Base-by-base conservation (phyloP, 2,888 invertebrate species). In the Hemaris fuciformis region DNA sequence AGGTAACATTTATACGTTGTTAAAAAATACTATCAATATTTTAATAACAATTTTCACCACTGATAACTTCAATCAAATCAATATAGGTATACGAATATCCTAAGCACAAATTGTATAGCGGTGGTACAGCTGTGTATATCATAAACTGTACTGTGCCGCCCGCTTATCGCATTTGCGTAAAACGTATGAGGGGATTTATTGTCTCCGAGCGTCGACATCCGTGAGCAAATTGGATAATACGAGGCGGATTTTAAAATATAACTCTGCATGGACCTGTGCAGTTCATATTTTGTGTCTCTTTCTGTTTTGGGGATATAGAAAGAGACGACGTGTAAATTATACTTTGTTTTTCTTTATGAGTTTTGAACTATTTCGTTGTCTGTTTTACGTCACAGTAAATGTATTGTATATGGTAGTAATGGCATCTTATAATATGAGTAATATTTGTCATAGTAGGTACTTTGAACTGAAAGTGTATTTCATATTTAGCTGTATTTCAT, bases 161-260 rank as follows among this genome's bases (percentile, higher is more conserved):
- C 64, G 20, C 45, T 6, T 64, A 61, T 68, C 53, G 61, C 64
- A 71, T 72, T 72, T 66, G 67, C 65, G 66, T 67, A 66, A 71
- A 74, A 70, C 74, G 72, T 70, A 62, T 75, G 70, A 73, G 75
- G 77, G 81, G 78, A 74, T 77, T 75, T 73, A 73, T 73, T 73
- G 72, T 69, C 69, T 70, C 66, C 75, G 66, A 70, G 66, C 70
- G 75, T 67, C 74, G 71, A 70, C 75, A 72, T 76, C 76, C 77
- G 74, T 67, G 64, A 48, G 66, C 72, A 79, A 81, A 81, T 80
- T 80, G 76, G 74, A 77, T 83, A 81, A 82, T 77, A 74, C 70
- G 66, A 70, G 70, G 64, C 65, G 62, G 70, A 74, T 75, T 76
- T 73, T 67, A 43, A 25, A 27, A 34, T 46, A 48, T 22, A 22